Evolutionary conservation across 1,140 invertebrate species (phyloP).

Genomic region (Diorhabda elongata): DNA sequence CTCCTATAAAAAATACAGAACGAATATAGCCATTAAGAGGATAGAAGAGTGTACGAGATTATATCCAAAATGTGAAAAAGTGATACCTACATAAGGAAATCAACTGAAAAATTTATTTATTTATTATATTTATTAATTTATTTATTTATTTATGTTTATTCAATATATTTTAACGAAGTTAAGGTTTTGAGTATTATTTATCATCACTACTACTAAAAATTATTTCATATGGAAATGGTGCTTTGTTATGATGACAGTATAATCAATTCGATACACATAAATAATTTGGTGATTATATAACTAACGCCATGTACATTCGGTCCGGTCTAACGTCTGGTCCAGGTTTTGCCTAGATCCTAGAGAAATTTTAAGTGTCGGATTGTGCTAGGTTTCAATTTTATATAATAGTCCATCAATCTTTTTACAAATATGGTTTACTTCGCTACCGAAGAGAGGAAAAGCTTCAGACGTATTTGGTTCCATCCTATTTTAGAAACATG

Average conservation of each 20-base stretch:
- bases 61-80: constrained; percentile 30
- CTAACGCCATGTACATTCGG: neutral
- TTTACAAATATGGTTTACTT: no score
- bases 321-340: neutral
- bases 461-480: no score
- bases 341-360: no score
- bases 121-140: constrained; percentile 9
- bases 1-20: constrained; percentile 35
- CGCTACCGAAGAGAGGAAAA: no score
- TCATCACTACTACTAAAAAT: neutral
- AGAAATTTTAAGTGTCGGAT: no score
- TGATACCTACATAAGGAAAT: neutral
- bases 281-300: neutral
- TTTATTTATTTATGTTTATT: constrained; percentile 12
- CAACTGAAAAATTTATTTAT: neutral
- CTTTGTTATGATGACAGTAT: neutral
- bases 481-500: no score
- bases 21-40: constrained; percentile 24
- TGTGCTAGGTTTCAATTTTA: no score
- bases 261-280: neutral
- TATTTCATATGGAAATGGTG: neutral
- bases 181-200: neutral
- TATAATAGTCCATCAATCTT: no score
- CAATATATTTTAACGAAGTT: neutral
- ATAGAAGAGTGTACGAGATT: constrained; percentile 34